Evolutionary conservation across 2,888 invertebrate genomes (phyloP).

Genomic region (Drosophila mimica): DNA sequence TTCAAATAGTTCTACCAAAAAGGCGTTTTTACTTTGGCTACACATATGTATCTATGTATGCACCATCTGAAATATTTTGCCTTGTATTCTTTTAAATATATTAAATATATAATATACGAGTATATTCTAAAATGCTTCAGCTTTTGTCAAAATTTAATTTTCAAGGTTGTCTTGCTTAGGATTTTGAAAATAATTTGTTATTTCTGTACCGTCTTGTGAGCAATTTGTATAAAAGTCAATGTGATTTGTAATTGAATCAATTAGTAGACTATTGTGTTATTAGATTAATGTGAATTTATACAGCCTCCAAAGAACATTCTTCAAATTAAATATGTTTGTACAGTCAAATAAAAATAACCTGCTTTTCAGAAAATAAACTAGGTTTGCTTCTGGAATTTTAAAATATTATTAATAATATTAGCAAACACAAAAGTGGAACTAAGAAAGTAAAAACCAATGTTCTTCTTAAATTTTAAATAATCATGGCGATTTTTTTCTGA

Average conservation of each 20-base stretch:
- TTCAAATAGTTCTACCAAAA: neutral
- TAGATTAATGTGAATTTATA: neutral
- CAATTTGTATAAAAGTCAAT: conserved; percentile 5
- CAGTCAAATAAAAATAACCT: neutral
- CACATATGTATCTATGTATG: neutral
- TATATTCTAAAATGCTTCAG: conserved; percentile 9
- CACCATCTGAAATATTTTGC: conserved; percentile 11
- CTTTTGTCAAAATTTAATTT: conserved; percentile 48
- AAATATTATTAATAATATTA: no score
- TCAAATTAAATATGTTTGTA: neutral
- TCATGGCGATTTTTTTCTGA: neutral
- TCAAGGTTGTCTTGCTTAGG: conserved; percentile 35
- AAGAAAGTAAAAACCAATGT: neutral
- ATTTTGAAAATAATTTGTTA: conserved; percentile 36
- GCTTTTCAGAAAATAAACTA: neutral
- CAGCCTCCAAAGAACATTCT: neutral
- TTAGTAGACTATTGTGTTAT: conserved; percentile 5
- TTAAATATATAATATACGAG: conserved; percentile 5
- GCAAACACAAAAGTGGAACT: no score
- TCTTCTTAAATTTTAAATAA: neutral
- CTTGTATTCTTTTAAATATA: conserved; percentile 9
- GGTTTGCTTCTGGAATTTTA: neutral
- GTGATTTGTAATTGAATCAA: neutral
- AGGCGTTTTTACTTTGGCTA: neutral
- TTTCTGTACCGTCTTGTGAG: conserved; percentile 10